These are phyloP conservation scores for Pantherophis alleghaniensis DNA, from an alignment of 2,797 vertebrate species.

Conservation along the genomic window DNA sequence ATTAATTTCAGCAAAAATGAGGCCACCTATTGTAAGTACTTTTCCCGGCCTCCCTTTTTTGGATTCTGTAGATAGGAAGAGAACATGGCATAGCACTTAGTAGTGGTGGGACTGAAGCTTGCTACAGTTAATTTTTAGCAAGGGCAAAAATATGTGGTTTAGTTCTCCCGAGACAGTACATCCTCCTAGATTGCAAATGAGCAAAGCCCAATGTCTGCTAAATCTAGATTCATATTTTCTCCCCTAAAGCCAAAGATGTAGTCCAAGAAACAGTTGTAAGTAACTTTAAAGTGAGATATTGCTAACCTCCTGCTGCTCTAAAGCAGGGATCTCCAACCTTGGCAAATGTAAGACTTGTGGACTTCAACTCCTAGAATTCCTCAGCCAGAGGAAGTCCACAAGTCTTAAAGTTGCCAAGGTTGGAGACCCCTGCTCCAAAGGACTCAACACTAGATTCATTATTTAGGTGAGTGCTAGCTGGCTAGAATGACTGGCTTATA, in stretches of 20 bases:
- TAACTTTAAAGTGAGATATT: neutral
- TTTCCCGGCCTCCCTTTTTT: neutral
- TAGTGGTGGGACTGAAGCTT: neutral
- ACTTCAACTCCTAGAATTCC: too few species aligned
- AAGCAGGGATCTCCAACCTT: neutral
- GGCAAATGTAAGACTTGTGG: too few species aligned
- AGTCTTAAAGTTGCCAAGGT: too few species aligned
- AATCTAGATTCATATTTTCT: neutral
- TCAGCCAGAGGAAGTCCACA: too few species aligned
- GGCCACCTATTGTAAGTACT: neutral
- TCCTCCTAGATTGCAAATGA: neutral
- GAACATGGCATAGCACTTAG: neutral
- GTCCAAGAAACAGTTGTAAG: neutral
- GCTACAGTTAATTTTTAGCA: neutral
- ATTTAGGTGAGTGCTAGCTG: neutral
- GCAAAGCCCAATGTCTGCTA: neutral
- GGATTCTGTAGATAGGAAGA: neutral
- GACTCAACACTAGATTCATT: too few species aligned
- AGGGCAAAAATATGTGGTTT: neutral
- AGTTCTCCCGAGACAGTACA: neutral
- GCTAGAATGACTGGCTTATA: neutral
- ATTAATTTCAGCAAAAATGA: constrained; percentile 7
- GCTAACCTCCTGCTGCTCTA: neutral
- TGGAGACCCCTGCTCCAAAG: neutral
- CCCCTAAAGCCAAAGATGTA: neutral